Conservation (phyloP, 2,113 vertebrate species). For the Gallinago jamesoni region DNA sequence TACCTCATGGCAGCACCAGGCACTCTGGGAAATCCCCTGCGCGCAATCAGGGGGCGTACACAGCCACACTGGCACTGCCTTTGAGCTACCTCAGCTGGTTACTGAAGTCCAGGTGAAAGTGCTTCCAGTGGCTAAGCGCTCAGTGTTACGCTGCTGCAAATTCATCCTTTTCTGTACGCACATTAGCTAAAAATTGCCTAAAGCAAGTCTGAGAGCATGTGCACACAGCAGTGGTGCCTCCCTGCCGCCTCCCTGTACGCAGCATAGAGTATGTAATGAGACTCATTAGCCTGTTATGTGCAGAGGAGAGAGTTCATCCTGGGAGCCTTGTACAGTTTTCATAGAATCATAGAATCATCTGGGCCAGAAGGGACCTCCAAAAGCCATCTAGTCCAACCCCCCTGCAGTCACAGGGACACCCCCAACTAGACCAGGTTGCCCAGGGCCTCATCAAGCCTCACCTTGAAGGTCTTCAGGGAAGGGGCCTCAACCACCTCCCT, state of each 20-base stretch:
- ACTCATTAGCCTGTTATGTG: background rate
- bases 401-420: no score
- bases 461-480: no score
- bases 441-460: no score
- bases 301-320: background rate
- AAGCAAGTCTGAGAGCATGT: background rate
- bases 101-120: background rate
- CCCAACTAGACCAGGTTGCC: no score
- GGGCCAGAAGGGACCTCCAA: no score
- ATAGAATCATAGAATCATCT: no score
- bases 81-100: background rate
- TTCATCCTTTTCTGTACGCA: background rate
- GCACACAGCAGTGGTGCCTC: background rate
- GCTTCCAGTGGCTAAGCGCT: background rate
- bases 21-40: background rate
- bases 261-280: background rate
- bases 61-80: background rate
- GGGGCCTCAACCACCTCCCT: no score
- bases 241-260: background rate
- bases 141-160: background rate
- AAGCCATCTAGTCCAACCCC: no score
- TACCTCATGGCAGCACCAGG: background rate
- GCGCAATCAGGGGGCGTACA: rapidly evolving
- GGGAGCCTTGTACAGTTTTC: no score
- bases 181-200: background rate